Percentiles rank a stretch among this genome's conserved stretches.
phyloP scores from a whole-genome alignment of 1,140 invertebrate genomes.

The Frieseomelitta varia region DNA sequence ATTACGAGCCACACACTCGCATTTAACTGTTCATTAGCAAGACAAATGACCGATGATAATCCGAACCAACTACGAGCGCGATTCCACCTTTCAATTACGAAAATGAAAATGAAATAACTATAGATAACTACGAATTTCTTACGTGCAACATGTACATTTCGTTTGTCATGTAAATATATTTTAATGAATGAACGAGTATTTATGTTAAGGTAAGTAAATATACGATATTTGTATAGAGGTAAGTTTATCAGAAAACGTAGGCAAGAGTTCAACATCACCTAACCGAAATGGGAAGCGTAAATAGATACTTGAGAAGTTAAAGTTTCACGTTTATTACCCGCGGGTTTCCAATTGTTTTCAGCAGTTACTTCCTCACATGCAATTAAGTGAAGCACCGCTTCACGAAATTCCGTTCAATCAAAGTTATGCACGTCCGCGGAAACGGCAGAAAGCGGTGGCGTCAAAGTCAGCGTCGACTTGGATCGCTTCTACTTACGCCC shows the following conservation, averaged over 20 bases:
- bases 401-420: slow-evolving; percentile 16
- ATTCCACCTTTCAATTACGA: not conserved
- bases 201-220: no score
- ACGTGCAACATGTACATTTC: not conserved
- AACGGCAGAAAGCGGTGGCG: not conserved
- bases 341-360: not conserved
- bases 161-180: not conserved
- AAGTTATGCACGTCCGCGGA: slow-evolving; percentile 6
- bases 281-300: not conserved
- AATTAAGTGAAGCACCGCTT: not conserved
- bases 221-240: not conserved
- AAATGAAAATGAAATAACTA: not conserved
- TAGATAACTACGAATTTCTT: not conserved
- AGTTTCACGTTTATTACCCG: not conserved
- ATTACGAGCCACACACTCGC: slow-evolving; percentile 13
- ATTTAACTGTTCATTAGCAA: slow-evolving; percentile 10
- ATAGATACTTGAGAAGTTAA: not conserved
- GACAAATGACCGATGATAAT: not conserved
- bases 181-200: no score
- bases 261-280: not conserved
- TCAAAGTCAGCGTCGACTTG: slow-evolving; percentile 26
- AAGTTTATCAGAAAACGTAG: not conserved
- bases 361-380: not conserved
- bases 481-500: slow-evolving; percentile 39
- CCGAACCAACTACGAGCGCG: no score